Evolutionary conservation across 2,888 invertebrate genomes (phyloP), one percentile per base, ranked within the genome.

Genomic region (Eupithecia centaureata): DNA sequence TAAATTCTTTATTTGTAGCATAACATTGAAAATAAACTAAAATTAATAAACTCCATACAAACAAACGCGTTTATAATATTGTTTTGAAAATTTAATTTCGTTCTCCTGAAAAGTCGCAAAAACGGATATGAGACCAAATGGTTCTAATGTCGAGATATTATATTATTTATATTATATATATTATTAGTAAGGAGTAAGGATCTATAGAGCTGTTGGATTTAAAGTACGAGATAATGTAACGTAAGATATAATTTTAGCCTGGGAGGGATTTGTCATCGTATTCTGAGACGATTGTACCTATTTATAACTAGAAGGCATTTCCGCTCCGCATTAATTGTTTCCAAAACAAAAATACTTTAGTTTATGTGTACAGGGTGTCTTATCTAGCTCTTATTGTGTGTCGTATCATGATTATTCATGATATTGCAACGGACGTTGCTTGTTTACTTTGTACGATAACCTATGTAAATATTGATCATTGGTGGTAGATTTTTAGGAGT

Each of bases 241-340:
- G 3, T 10, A 15, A 54, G 35, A n/a, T 27, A 32, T 57, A 30
- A 57, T 47, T 63, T 47, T 32, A 32, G 63, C 22, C 13, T 47
- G 22, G 22, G 22, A 60, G 42, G 13, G 7, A 56, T 61, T 51
- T 35, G 58, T 64, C 64, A 64, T 59, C 18, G 35, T 22, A 64
- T 42, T 57, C 56, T 10, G 28, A 18, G 47, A 47, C 47, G 63
- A 18, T 42, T 30, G 33, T 38, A 15, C 27, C 52, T 52, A 52
- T 52, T 27, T 22, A 47, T 47, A 47, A 22, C 47, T 2, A 27
- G 15, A 10, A 52, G 35, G 54, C 30, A 60, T 65, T 65, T 65
- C 65, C 65, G 59, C 59, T 65, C 18, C 47, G 22, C 10, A 38
- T 60, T 38, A 51, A 47, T 38, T 52, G 51, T 33, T 52, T 27